A percentile compares a stretch with the other conserved stretches of the same genome.
Evolutionary conservation across 2,797 vertebrate genomes (phyloP).

Genomic region (Thaleichthys pacificus): DNA sequence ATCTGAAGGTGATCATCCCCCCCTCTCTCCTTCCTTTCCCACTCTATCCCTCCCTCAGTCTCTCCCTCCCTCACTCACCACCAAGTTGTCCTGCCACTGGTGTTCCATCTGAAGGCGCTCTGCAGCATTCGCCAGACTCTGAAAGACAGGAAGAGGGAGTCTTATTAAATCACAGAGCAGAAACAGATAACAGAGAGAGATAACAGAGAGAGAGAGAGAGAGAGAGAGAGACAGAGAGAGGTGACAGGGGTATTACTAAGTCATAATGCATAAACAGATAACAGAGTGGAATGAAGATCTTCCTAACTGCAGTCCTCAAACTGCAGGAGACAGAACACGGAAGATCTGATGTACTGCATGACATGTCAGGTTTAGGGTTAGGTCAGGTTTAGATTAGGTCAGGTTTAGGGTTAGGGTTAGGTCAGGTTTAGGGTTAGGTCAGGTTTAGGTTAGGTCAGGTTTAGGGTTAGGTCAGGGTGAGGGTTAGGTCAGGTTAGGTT

Average conservation of each 20-base stretch:
- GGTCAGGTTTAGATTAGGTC: too few relatives aligned
- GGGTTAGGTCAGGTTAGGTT: too few relatives aligned
- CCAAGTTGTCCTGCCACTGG: slow-evolving; percentile 82
- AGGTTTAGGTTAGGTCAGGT: too few relatives aligned
- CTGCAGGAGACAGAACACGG: neutral
- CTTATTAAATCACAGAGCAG: too few relatives aligned
- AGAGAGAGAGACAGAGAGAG: neutral
- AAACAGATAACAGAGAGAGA: neutral
- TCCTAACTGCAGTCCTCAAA: neutral
- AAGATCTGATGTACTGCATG: neutral
- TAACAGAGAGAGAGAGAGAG: slow-evolving; percentile 25
- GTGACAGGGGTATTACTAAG: neutral
- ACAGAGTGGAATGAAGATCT: neutral
- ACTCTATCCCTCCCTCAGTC: too few relatives aligned
- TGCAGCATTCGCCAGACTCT: slow-evolving; percentile 84
- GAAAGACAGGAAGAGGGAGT: slow-evolving; percentile 24
- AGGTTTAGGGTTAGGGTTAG: too few relatives aligned
- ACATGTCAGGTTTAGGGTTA: too few relatives aligned
- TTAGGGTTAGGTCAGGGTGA: too few relatives aligned
- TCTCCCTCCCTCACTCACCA: slow-evolving; percentile 71
- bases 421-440: too few relatives aligned
- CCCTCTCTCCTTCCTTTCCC: too few relatives aligned
- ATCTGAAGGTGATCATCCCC: neutral
- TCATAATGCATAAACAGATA: neutral
- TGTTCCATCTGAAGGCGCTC: slow-evolving; percentile 85